A percentile compares a stretch with the other conserved stretches of the same genome.
These are phyloP conservation scores for Ornithorhynchus anatinus DNA, from an alignment of 2,113 vertebrate species.

Conservation along the genomic window DNA sequence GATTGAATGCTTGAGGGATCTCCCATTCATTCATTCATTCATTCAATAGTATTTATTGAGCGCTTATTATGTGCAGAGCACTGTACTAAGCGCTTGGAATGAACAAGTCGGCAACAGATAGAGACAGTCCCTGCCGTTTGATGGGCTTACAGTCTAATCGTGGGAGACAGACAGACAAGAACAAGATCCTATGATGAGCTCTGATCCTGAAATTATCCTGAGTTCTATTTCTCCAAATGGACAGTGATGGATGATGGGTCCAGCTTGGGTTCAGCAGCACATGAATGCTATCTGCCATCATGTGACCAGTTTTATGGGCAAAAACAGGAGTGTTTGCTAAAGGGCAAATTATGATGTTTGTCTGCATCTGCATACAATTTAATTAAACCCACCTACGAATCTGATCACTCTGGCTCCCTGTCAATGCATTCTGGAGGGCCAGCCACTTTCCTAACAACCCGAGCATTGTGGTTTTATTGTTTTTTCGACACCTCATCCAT, in stretches of 20 bases:
- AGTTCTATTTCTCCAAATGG: not conserved
- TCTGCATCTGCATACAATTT: slow-evolving; percentile 63
- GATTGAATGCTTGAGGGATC: too few species aligned
- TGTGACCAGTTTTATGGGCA: slow-evolving; percentile 28
- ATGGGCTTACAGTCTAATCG: too few species aligned
- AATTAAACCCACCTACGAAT: slow-evolving; percentile 53
- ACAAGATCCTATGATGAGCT: too few species aligned
- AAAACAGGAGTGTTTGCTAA: slow-evolving; percentile 56
- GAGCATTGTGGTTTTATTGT: slow-evolving; percentile 63
- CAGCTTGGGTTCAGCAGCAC: not conserved
- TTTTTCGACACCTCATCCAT: slow-evolving; percentile 68
- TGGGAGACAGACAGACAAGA: too few species aligned
- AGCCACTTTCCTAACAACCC: slow-evolving; percentile 63
- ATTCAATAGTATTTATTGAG: too few species aligned
- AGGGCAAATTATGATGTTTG: slow-evolving; percentile 63
- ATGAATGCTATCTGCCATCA: slow-evolving; percentile 32
- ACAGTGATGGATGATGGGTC: not conserved
- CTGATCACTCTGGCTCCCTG: slow-evolving; percentile 47
- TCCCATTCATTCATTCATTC: too few species aligned
- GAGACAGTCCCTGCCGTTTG: too few species aligned
- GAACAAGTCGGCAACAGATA: too few species aligned
- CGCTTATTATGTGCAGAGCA: too few species aligned
- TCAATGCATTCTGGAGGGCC: slow-evolving; percentile 59
- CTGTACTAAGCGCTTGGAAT: too few species aligned
- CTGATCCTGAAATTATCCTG: too few species aligned